Evolutionary conservation across 2,113 vertebrate species (phyloP), one percentile per base, ranked within the genome.

Genomic region (Sebastes schlegelii): DNA sequence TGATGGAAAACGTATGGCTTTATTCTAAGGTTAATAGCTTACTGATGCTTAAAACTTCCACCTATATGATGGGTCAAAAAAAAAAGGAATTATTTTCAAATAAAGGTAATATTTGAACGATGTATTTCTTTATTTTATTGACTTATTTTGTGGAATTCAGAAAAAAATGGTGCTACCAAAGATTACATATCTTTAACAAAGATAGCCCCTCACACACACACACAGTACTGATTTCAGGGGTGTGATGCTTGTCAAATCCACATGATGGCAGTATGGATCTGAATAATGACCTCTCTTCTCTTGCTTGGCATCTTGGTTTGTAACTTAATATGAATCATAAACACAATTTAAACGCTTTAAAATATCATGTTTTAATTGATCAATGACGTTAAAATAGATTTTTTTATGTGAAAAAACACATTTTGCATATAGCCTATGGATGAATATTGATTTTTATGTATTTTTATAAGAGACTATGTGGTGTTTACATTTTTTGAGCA

Each of bases 191-290:
- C 8, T 54, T 63, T 40, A 3, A 49, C 8, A 26, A 13, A 0
- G 17, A 74, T 16, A 60, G 13, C 8, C 16, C 11, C 12, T 9
- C 60, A 42, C 42, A 21, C 11, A n/a, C 11, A n/a, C 54, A 52
- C 54, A 14, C 42, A 17, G 4, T 21, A 34, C 3, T 13, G 46
- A 48, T 55, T 49, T 74, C 0, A 12, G 26, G 1, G n/a, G 10
- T 79, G 67, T 69, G 83, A 16, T 82, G 1, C 81, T 68, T 48
- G 23, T 26, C n/a, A 57, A 48, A 60, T 80, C 86, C 88, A 90
- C 86, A 83, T 40, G 89, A n/a, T 85, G 83, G 88, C 85, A 85
- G 73, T 17, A 26, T 83, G 54, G 14, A 58, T 10, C 6, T 76
- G 1, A 4, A 42, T 46, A 51, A 10, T 45, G 0, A 49, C 65